Base-by-base conservation (phyloP, 1,140 invertebrate genomes). In the Zaprionus africanus region DNA sequence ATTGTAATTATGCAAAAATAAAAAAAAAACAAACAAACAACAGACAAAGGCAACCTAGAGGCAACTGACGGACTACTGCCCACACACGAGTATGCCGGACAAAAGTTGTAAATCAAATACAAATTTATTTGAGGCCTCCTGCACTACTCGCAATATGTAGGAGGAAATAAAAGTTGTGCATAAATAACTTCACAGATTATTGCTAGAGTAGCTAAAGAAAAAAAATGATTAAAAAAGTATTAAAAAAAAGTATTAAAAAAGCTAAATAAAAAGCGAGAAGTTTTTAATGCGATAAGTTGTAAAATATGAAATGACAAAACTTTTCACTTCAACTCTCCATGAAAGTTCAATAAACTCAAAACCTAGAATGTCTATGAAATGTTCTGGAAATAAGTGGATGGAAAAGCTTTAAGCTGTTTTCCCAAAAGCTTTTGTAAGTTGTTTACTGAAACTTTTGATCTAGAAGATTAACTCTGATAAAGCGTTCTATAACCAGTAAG, bases 1-100 rank as follows among this genome's bases (percentile, higher is more conserved):
- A 65, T 65, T 79, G 51, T 79, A 79, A 79, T 66, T 79, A 71
- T 58, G 58, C 66, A 65, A 57, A 71, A 41, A 51, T 24, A 51
- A n/a, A 58, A 69, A 41, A 59, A 58, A 62, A 51, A 22, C 17
- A 49, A 17, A 41, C 15, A 6, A 36, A 54, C 2, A 63, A 17
- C 24, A 15, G 41, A 56, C 58, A 61, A 61, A 77, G 46, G 15
- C 53, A 56, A 26, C 24, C 53, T 15, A 56, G 53, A 56, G 43
- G 5, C 5, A 4, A 19, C 12, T 17, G 4, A 5, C 12, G 43
- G 7, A 49, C 43, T 22, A 51, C 22, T 46, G 41, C n/a, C 41
- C n/a, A 17, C 53, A 17, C n/a, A n/a, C n/a, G n/a, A n/a, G n/a
- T 5, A 31, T 17, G 53, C 19, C 53, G 53, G 22, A 24, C 26